These are phyloP conservation scores for Caradrina clavipalpis DNA, from an alignment of 2,888 invertebrate species.

Conservation along the genomic window DNA sequence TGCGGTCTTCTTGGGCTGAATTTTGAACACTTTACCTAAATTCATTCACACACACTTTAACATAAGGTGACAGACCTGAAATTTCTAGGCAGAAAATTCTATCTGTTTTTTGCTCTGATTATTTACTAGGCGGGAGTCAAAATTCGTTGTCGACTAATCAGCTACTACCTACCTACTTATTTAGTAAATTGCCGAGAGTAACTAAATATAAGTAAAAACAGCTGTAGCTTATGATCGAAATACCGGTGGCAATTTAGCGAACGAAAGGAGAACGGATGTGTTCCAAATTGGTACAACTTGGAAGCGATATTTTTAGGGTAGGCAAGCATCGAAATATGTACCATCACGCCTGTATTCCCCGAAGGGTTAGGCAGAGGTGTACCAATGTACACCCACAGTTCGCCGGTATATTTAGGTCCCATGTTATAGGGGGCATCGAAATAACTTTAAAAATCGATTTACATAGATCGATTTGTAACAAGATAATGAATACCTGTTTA, in stretches of 20 bases:
- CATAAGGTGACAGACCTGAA: not conserved
- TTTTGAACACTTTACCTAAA: constrained; percentile 6
- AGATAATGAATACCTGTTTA: no score
- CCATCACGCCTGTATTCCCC: no score
- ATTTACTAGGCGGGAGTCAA: not conserved
- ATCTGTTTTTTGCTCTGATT: not conserved
- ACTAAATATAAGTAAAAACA: constrained; percentile 7
- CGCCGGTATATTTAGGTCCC: no score
- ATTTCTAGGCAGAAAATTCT: not conserved
- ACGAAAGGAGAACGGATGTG: constrained; percentile 17
- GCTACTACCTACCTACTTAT: not conserved
- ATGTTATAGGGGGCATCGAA: no score
- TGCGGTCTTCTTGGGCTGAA: constrained; percentile 27
- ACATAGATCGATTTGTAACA: no score
- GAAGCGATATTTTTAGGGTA: constrained; percentile 10
- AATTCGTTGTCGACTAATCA: not conserved
- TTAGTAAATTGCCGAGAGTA: not conserved
- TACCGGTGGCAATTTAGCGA: constrained; percentile 11
- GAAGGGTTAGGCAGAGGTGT: no score
- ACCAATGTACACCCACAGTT: no score
- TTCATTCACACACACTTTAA: not conserved
- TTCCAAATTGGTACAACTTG: constrained; percentile 27
- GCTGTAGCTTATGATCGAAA: constrained; percentile 11
- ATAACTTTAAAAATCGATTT: no score
- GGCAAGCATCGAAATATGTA: no score